These are phyloP conservation scores for Sussaba pulchella DNA, from an alignment of 2,888 invertebrate genomes.

Conservation along the genomic window DNA sequence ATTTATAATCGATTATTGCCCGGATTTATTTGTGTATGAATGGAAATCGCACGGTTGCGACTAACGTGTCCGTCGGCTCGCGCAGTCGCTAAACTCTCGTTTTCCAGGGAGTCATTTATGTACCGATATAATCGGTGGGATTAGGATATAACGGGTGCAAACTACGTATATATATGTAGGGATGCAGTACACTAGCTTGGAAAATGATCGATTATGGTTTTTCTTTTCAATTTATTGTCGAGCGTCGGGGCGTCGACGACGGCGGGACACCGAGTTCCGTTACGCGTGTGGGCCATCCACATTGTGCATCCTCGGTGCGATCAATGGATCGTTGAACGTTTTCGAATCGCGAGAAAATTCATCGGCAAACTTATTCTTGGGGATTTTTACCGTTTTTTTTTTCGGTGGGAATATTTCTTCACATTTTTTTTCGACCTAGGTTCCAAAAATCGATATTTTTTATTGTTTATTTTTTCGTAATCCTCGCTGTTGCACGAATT, in stretches of 20 bases:
- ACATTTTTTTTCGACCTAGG: neutral
- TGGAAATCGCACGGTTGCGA: constrained; percentile 11
- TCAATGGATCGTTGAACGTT: constrained; percentile 26
- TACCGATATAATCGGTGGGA: constrained; percentile 7
- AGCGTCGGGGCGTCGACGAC: constrained; percentile 13
- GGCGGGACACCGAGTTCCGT: constrained; percentile 52
- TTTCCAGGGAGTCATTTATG: constrained; percentile 17
- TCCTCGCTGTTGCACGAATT: neutral
- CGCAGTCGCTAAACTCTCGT: constrained; percentile 26
- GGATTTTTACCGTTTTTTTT: constrained; percentile 2
- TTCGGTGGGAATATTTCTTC: neutral
- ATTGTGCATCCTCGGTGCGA: constrained; percentile 4
- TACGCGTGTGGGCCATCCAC: constrained; percentile 26
- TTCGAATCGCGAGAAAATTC: constrained; percentile 32
- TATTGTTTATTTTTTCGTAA: no score
- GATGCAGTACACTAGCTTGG: constrained; percentile 1
- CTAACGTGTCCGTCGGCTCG: neutral
- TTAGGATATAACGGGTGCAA: neutral
- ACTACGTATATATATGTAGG: constrained; percentile 12
- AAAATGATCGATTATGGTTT: constrained; percentile 60
- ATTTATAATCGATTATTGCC: constrained; percentile 60
- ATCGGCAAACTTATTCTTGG: neutral
- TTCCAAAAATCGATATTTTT: no score
- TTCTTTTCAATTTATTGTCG: constrained; percentile 24
- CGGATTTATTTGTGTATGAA: neutral